Evolutionary conservation across 2,888 invertebrate genomes (phyloP).

Genomic region (Harpagoxenus sublaevis): DNA sequence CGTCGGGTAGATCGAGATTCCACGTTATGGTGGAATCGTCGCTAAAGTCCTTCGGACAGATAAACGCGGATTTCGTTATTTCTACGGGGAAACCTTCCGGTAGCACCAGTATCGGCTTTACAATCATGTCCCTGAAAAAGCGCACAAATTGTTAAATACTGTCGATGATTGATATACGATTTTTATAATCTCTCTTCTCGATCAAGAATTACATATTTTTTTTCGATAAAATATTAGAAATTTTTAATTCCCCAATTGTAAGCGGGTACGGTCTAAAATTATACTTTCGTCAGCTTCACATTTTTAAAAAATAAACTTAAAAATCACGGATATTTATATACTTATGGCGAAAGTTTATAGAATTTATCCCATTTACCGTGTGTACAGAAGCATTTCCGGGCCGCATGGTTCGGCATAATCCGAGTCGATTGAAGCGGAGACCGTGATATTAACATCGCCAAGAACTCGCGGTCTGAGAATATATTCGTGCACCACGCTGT

Average conservation of each 20-base stretch:
- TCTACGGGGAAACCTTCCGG: constrained; percentile 91
- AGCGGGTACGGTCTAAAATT: neutral
- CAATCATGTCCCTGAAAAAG: constrained; percentile 88
- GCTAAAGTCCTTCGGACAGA: constrained; percentile 89
- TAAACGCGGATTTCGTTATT: constrained; percentile 89
- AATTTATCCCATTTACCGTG: constrained; percentile 82
- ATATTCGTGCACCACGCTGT: constrained; percentile 82
- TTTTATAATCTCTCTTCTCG: neutral
- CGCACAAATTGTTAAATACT: neutral
- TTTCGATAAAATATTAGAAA: neutral
- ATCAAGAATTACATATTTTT: neutral
- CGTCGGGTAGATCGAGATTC: constrained; percentile 87
- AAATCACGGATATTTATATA: neutral
- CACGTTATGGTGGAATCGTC: constrained; percentile 84
- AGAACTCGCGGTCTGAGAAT: constrained; percentile 80
- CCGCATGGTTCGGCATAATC: constrained; percentile 86
- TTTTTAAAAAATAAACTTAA: neutral
- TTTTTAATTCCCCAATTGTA: neutral
- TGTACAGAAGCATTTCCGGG: constrained; percentile 86
- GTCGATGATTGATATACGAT: neutral
- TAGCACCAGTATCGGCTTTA: constrained; percentile 89
- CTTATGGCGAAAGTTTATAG: neutral
- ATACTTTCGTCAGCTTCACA: neutral
- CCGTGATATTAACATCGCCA: constrained; percentile 87
- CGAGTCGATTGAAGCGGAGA: constrained; percentile 86